Base-by-base conservation (phyloP, 2,113 vertebrate genomes). In the Microcebus murinus region DNA sequence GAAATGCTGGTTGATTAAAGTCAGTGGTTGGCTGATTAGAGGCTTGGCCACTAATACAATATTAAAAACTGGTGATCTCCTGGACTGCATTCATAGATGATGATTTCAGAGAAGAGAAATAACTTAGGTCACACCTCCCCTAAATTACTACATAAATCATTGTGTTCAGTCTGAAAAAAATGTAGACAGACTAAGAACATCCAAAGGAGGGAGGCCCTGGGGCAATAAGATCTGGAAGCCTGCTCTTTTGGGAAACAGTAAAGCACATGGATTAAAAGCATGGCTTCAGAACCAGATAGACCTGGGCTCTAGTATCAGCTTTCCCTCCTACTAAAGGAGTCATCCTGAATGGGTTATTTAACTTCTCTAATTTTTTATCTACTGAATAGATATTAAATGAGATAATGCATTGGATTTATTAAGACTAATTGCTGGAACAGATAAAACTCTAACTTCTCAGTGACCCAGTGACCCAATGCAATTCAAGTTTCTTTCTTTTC, bases 91-190 rank as follows among this genome's bases (percentile, higher is more conserved):
- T 68, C 17, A n/a, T 3, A 34, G 45, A 25, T n/a, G 45, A 29
- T 42, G 52, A 27, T 91, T 96, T 48, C 39, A 91, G 70, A 91
- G 59, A 84, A 74, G 45, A 81, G 42, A 94, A 70, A n/a, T 65
- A 67, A 57, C 29, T 89, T 50, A 50, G 57, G 34, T 86, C 34
- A 81, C 14, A 31, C 23, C 29, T 68, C 52, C 27, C 8, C 50
- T 74, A 80, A 74, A 81, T 87, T 83, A 42, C 59, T 36, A 48
- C 7, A 20, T 67, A 45, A 61, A 65, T 63, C 82, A n/a, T 45
- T 95, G 82, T 76, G 17, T n/a, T 92, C 29, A 55, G 20, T 65
- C 39, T 74, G 50, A 50, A 84, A 89, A 87, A 85, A 39, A 39
- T 50, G n/a, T 92, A 17, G 36, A 77, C 67, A 45, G 57, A 55